Evolutionary conservation across 30 jellyfish, hydroid and myxozoan genomes (phyloP), one percentile per base, ranked within the genome.

Genomic region (Chironex yamaguchii): DNA sequence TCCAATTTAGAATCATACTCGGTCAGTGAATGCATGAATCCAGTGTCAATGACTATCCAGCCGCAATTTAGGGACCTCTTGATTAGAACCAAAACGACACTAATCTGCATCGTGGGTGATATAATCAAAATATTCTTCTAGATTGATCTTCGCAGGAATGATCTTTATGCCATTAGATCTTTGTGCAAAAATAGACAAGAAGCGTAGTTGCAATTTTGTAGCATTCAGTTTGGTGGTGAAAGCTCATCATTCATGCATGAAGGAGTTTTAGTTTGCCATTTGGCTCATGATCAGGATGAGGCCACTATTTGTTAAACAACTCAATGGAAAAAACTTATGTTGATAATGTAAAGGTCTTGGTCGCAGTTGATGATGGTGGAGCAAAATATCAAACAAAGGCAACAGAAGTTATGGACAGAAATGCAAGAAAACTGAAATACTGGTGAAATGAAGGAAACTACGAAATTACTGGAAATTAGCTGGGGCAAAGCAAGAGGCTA

Each of bases 11-110:
- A 81, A 35, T 67, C 49, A 4, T 81, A 35, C 52, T 81, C 85
- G 32, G 68, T 66, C 65, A 81, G 49, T 81, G 91, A 66, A 31
- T 81, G 91, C 29, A 81, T 81, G 91, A 65, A 81, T 32, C 85
- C 91, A 23, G 91, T n/a, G n/a, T n/a, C n/a, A n/a, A n/a, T n/a
- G n/a, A n/a, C n/a, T n/a, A n/a, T n/a, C n/a, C n/a, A n/a, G n/a
- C n/a, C n/a, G n/a, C n/a, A n/a, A n/a, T n/a, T n/a, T n/a, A n/a
- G n/a, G n/a, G n/a, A n/a, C n/a, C n/a, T n/a, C n/a, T n/a, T n/a
- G n/a, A n/a, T n/a, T n/a, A n/a, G n/a, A n/a, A n/a, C n/a, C n/a
- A n/a, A n/a, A n/a, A n/a, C n/a, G n/a, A n/a, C n/a, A n/a, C n/a
- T n/a, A n/a, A n/a, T n/a, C n/a, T n/a, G n/a, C n/a, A n/a, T n/a